These are phyloP conservation scores for Caenorhabditis plicata DNA, from an alignment of 2,888 invertebrate genomes.

Conservation along the genomic window DNA sequence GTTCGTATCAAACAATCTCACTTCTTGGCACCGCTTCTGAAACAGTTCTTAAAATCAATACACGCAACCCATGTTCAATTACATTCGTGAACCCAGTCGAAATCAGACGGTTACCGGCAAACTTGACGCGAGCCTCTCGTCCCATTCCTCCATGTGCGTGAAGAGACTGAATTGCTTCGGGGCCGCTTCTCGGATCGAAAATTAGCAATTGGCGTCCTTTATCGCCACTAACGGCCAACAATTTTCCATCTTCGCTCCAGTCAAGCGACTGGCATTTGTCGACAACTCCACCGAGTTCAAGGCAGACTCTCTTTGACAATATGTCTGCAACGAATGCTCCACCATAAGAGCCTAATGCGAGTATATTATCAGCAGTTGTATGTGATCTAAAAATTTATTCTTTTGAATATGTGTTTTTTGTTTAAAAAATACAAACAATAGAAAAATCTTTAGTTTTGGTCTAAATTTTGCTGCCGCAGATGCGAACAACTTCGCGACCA, in stretches of 20 bases:
- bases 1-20: slow-evolving; percentile 83
- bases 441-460: too few species aligned
- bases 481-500: too few species aligned
- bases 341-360: slow-evolving; percentile 82
- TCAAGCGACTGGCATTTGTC: slow-evolving; percentile 81
- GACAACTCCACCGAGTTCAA: slow-evolving; percentile 44
- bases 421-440: neutral
- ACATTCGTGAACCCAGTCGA: slow-evolving; percentile 85
- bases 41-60: slow-evolving; percentile 1
- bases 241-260: slow-evolving; percentile 85
- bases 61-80: slow-evolving; percentile 22
- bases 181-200: slow-evolving; percentile 66
- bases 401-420: neutral
- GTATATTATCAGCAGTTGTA: slow-evolving; percentile 84
- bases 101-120: slow-evolving; percentile 83
- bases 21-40: slow-evolving; percentile 80
- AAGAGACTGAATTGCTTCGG: slow-evolving; percentile 51
- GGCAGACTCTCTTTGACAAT: slow-evolving; percentile 67
- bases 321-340: slow-evolving; percentile 85
- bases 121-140: slow-evolving; percentile 74
- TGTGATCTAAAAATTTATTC: slow-evolving; percentile 71
- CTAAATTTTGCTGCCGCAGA: too few species aligned
- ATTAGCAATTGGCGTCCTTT: slow-evolving; percentile 68
- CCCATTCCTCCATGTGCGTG: slow-evolving; percentile 53
- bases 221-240: slow-evolving; percentile 74